Evolutionary conservation across 2,113 vertebrate species (phyloP).

Genomic region (Amphiprion percula): DNA sequence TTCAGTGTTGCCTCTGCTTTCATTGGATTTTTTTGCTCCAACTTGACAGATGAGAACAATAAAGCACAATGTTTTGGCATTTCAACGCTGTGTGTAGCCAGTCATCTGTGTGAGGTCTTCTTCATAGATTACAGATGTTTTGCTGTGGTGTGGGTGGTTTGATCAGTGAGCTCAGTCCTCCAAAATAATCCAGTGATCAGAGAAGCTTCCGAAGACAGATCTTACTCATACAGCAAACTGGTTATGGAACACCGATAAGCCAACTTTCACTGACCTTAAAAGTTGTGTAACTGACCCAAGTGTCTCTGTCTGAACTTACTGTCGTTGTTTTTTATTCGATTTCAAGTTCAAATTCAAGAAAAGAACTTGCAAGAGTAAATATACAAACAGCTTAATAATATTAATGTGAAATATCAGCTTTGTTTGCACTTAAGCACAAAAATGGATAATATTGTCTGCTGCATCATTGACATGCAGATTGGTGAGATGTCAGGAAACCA

Average conservation of each 20-base stretch:
- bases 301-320: background rate
- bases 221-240: background rate
- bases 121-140: background rate
- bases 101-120: conserved; percentile 10
- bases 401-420: no score
- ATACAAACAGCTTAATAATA: no score
- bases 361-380: background rate
- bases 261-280: conserved; percentile 8
- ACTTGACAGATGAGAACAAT: conserved; percentile 66
- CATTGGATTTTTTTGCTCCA: conserved; percentile 51
- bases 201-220: background rate
- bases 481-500: no score
- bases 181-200: background rate
- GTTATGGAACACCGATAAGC: background rate
- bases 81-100: conserved; percentile 40
- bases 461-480: no score
- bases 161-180: background rate
- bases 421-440: no score
- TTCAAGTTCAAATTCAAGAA: background rate
- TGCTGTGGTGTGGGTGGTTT: background rate
- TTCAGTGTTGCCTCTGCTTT: conserved; percentile 45
- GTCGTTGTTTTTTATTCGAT: background rate
- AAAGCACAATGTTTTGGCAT: conserved; percentile 70
- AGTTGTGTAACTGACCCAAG: background rate
- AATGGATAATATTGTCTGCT: no score